phyloP scores from a whole-genome alignment of 2,888 invertebrate genomes.

The Lasioglossum calceatum region DNA sequence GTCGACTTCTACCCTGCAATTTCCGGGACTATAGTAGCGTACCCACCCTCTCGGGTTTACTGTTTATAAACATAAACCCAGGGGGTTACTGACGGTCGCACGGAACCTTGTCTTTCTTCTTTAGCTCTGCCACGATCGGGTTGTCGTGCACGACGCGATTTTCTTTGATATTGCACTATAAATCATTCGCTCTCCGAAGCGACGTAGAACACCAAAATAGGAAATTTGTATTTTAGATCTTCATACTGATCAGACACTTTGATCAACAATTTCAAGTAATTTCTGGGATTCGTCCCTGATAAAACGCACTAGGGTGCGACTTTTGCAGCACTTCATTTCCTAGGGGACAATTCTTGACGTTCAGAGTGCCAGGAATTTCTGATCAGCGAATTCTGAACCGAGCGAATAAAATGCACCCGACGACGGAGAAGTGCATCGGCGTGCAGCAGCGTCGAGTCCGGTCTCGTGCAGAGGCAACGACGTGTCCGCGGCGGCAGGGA shows the following conservation, averaged over 20 bases:
- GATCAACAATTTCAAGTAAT: too few relatives aligned
- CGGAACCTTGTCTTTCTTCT: neutral
- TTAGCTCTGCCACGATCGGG: neutral
- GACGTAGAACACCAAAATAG: neutral
- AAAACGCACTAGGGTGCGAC: too few relatives aligned
- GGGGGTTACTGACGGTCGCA: neutral
- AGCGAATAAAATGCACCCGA: neutral
- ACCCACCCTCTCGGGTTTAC: neutral
- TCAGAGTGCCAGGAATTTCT: neutral
- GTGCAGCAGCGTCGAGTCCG: neutral
- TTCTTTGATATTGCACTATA: neutral
- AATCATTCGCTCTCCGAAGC: neutral
- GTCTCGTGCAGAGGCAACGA: conserved; percentile 14
- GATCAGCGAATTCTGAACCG: neutral
- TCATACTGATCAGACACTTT: too few relatives aligned
- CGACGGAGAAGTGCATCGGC: neutral
- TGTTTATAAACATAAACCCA: conserved; percentile 5
- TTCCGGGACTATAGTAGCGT: conserved; percentile 7
- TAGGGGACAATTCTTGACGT: neutral
- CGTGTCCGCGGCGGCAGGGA: conserved; percentile 3
- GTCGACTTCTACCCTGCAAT: neutral
- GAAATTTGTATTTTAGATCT: too few relatives aligned
- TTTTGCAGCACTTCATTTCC: neutral
- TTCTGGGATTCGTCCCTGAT: too few relatives aligned
- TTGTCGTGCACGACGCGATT: neutral